Base-by-base conservation (phyloP, 2,888 invertebrate species). In the Byasa hedistus region DNA sequence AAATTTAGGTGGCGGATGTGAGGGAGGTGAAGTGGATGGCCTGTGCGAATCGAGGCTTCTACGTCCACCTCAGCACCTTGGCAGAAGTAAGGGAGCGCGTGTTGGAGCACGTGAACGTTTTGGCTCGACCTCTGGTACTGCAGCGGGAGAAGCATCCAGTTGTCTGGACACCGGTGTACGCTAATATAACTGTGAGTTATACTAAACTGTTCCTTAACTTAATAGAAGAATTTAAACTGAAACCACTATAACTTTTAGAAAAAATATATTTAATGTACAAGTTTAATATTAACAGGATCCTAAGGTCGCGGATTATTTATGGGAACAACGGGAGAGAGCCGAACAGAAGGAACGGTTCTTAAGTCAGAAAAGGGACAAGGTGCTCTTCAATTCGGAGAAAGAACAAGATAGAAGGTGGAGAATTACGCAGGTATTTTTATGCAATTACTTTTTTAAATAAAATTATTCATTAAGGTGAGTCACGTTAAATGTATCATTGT, bases 31-130 rank as follows among this genome's bases (percentile, higher is more conserved):
- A 97, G 81, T 98, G 98, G 97, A 99, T 99, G 98, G 99, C 99
- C 61, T 99, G 99, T 86, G 96, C 96, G 27, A 99, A 99, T 87
- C 95, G 97, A 87, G 98, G 98, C 17, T 98, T 96, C 87, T 98
- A 97, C 91, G 98, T 98, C 24, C 99, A 99, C 83, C 94, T 99
- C 62, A 98, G 98, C 73, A 99, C 99, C 39, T 93, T 98, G 80
- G 98, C 99, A 0, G 99, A 99, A 91, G 99, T 99, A 52, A 95
- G 98, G 66, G 99, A 99, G 90, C 96, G 99, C 90, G 99, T 96
- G 1, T 91, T 99, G 76, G 97, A 98, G 84, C 99, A 99, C 85
- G 96, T 99, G 75, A 97, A 98, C 66, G 98, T 99, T 51, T 95
- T 99, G 94, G 98, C 99, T 27, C 93, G 99, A 69, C 99, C 99